A percentile compares a stretch with the other conserved stretches of the same genome.
These are phyloP conservation scores for Phycodurus eques DNA, from an alignment of 2,113 vertebrate genomes.

Conservation along the genomic window DNA sequence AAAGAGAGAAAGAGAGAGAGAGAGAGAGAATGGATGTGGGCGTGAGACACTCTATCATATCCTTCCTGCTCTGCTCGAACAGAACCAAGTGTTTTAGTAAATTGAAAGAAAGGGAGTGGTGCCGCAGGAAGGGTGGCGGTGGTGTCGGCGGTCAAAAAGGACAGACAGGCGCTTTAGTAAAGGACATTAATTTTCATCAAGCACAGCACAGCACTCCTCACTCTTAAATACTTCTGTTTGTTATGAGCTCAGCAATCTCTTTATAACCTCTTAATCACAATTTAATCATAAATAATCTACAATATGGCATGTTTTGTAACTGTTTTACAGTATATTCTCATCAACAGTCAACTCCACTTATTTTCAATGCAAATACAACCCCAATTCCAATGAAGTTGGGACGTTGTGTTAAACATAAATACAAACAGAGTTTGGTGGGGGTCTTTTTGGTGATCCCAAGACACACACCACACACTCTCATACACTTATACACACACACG, in stretches of 20 bases:
- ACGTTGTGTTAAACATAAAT: too few relatives aligned
- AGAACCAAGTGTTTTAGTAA: conserved; percentile 71
- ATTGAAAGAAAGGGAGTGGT: conserved; percentile 64
- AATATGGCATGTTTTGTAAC: background rate
- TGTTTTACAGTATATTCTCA: too few relatives aligned
- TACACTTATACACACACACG: too few relatives aligned
- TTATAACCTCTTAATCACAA: background rate
- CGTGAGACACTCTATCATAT: conserved; percentile 60
- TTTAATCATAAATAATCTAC: background rate
- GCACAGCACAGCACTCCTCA: background rate
- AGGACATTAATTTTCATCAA: background rate
- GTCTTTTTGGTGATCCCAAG: too few relatives aligned
- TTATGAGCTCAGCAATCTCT: background rate
- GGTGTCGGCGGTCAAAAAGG: conserved; percentile 1
- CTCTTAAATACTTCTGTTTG: background rate
- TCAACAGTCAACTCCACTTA: too few relatives aligned
- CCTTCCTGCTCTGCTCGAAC: conserved; percentile 60
- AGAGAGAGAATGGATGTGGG: conserved; percentile 30
- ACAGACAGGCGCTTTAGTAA: background rate
- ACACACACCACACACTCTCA: too few relatives aligned
- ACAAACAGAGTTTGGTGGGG: too few relatives aligned
- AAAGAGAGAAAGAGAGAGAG: conserved; percentile 19
- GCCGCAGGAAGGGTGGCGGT: conserved; percentile 17
- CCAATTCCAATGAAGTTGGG: too few relatives aligned
- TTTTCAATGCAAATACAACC: too few relatives aligned